Evolutionary conservation across 2,888 invertebrate genomes (phyloP), one percentile per base, ranked within the genome.

Genomic region (Eilema caniola): DNA sequence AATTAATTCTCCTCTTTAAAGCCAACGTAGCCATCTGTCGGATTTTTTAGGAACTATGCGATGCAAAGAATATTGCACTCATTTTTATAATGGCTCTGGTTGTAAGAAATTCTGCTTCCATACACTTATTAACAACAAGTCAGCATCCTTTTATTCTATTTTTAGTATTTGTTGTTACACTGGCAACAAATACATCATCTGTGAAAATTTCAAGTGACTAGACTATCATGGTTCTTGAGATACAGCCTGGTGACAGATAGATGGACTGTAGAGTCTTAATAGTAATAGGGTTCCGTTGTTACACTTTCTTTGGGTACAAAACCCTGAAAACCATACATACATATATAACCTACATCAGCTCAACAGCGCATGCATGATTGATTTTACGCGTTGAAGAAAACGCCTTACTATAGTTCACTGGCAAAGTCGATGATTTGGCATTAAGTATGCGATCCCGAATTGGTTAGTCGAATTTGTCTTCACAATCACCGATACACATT

Each of bases 371-470:
- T 53, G n/a, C 53, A 10, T 53, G n/a, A 20, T 20, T 20, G 20
- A n/a, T 10, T 53, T 16, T 20, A 2, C 16, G 4, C 11, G 1
- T 5, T n/a, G 20, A 4, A 23, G 16, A 37, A 41, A 20, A 62
- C 62, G 62, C 62, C 62, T 62, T 3, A 41, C 11, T 10, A 20
- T 25, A 41, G 11, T 11, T 25, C 16, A 4, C 4, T 41, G 41
- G 62, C 62, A 62, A 62, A 41, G 24, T 62, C 41, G 24, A 24
- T 41, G 62, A 12, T 41, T 16, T 37, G 24, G 37, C 3, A 62
- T 24, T 10, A 16, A 62, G 10, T 3, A 53, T 53, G 53, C 20
- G n/a, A 53, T n/a, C 3, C 20, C 5, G 47, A 47, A 20, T 47
- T 20, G 16, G 20, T 47, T 3, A 47, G 47, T 53, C 20, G 20